Evolutionary conservation across 2,888 invertebrate genomes (phyloP).

Genomic region (Melanotus villosus): DNA sequence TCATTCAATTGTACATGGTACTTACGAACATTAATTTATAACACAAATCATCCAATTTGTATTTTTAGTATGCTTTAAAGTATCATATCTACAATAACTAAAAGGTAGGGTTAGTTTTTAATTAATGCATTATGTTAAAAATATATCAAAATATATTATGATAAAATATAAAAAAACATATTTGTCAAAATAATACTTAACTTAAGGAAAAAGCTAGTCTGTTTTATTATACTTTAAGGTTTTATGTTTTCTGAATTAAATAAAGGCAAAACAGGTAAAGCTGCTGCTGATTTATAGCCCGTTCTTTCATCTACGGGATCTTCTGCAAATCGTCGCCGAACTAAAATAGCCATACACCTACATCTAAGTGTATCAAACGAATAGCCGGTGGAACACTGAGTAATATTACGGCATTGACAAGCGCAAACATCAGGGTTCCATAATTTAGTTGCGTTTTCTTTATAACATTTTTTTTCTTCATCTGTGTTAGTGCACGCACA

Average conservation of each 20-base stretch:
- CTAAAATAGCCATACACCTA: slow-evolving; percentile 67
- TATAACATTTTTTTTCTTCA: slow-evolving; percentile 73
- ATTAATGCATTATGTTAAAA: no score
- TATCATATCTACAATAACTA: no score
- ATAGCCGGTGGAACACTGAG: slow-evolving; percentile 75
- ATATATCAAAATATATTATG: no score
- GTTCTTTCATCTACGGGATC: neutral
- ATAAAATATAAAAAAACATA: no score
- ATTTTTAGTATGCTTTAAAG: no score
- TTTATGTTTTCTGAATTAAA: neutral
- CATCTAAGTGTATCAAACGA: slow-evolving; percentile 73
- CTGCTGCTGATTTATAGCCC: slow-evolving; percentile 22
- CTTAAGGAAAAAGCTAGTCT: no score
- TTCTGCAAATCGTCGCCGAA: slow-evolving; percentile 48
- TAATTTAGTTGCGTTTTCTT: slow-evolving; percentile 69
- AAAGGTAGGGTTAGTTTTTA: no score
- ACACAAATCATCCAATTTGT: no score
- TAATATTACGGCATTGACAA: slow-evolving; percentile 73
- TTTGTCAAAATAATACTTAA: no score
- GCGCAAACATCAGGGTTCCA: slow-evolving; percentile 76
- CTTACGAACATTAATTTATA: no score
- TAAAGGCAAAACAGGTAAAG: slow-evolving; percentile 35
- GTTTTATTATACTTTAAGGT: no score
- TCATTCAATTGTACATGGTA: no score
- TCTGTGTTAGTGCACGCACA: slow-evolving; percentile 76